phyloP scores from a whole-genome alignment of 1,140 invertebrate genomes.

The Orius insidiosus region DNA sequence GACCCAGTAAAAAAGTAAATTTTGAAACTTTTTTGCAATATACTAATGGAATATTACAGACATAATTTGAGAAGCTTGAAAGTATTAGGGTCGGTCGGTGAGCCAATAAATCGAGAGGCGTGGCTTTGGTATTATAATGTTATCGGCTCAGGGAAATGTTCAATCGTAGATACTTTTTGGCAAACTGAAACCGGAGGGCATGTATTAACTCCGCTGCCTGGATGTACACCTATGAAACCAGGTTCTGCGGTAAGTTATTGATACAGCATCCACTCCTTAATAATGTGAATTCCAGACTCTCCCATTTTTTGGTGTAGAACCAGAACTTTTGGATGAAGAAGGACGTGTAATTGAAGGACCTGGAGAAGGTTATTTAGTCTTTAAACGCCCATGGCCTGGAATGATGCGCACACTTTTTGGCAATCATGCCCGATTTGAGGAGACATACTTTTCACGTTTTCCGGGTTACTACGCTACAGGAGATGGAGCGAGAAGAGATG shows the following conservation, averaged over 20 bases:
- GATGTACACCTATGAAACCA: constrained; percentile 88
- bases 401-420: constrained; percentile 89
- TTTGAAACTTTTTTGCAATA: background rate
- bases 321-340: constrained; percentile 71
- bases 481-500: constrained; percentile 79
- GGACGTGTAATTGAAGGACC: constrained; percentile 72
- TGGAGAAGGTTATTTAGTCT: constrained; percentile 87
- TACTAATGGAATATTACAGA: constrained; percentile 16
- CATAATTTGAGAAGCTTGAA: constrained; percentile 38
- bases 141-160: constrained; percentile 63
- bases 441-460: constrained; percentile 90
- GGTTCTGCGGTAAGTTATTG: constrained; percentile 70
- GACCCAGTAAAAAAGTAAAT: constrained; percentile 44
- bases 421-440: constrained; percentile 83
- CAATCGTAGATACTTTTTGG: constrained; percentile 97
- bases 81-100: constrained; percentile 86
- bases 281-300: constrained; percentile 60
- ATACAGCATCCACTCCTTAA: background rate
- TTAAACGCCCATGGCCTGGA: constrained; percentile 87
- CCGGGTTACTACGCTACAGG: constrained; percentile 93
- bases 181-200: constrained; percentile 96
- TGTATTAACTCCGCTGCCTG: constrained; percentile 86
- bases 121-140: constrained; percentile 93
- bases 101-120: constrained; percentile 95
- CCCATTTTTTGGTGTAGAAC: constrained; percentile 91